These are phyloP conservation scores for Miichthys miiuy DNA, from an alignment of 2,797 vertebrate species.

Conservation along the genomic window DNA sequence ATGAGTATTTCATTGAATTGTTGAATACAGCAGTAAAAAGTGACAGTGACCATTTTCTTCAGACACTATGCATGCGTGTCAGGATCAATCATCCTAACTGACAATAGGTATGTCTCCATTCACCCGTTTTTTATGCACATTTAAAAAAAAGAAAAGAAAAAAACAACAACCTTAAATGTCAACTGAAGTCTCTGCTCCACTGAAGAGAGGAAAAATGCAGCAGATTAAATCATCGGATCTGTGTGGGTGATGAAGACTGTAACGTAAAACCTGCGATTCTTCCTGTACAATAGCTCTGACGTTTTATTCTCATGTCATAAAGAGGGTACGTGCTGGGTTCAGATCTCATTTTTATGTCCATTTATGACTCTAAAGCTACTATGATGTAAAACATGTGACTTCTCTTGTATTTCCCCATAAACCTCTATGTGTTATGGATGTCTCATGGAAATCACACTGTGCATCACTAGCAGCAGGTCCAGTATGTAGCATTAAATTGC, in stretches of 20 bases:
- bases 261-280: neutral
- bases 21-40: neutral
- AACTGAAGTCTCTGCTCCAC: no score
- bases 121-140: neutral
- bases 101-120: neutral
- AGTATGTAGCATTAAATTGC: no score
- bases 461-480: no score
- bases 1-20: conserved; percentile 2
- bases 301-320: neutral
- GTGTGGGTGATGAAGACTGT: no score
- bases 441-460: no score
- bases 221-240: no score
- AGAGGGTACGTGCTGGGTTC: neutral
- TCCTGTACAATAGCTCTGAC: neutral
- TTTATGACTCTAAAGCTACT: neutral
- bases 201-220: no score
- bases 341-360: neutral
- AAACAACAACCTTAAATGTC: no score
- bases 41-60: neutral
- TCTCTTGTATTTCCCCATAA: neutral
- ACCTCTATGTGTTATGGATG: no score
- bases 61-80: neutral
- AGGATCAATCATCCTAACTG: neutral
- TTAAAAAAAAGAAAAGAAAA: no score
- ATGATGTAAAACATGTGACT: neutral